Percentiles rank a stretch among this genome's conserved stretches.
These are phyloP conservation scores for Galbula dea DNA, from an alignment of 2,113 vertebrate species.

Conservation along the genomic window DNA sequence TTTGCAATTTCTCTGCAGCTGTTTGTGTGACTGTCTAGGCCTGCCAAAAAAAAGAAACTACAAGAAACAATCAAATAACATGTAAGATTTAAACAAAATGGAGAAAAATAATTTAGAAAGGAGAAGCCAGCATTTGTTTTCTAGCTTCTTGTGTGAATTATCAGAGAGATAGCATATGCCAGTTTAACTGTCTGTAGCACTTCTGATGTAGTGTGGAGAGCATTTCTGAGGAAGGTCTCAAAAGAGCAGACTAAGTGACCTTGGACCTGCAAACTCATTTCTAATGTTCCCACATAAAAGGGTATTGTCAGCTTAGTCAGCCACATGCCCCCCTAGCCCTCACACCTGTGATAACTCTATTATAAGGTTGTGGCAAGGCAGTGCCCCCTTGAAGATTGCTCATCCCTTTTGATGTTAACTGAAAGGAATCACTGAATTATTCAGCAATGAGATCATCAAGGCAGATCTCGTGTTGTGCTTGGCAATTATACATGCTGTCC, in stretches of 20 bases:
- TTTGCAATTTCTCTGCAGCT: slow-evolving; percentile 50
- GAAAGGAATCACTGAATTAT: slow-evolving; percentile 59
- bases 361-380: neutral
- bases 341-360: slow-evolving; percentile 58
- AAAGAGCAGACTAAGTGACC: neutral
- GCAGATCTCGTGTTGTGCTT: neutral
- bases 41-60: slow-evolving; percentile 27
- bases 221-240: neutral
- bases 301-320: neutral
- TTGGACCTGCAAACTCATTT: neutral
- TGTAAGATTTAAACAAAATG: slow-evolving; percentile 36
- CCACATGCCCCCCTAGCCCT: neutral
- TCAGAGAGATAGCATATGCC: neutral
- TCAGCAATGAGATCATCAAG: slow-evolving; percentile 57
- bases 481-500: neutral
- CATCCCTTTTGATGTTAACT: slow-evolving; percentile 31
- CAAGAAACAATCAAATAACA: slow-evolving; percentile 37
- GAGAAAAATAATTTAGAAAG: slow-evolving; percentile 4
- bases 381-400: slow-evolving; percentile 9
- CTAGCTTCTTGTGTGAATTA: neutral
- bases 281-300: slow-evolving; percentile 27
- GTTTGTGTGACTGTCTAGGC: neutral
- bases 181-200: neutral
- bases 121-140: slow-evolving; percentile 26
- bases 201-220: neutral